Percentiles rank a stretch among this genome's conserved stretches.
These are phyloP conservation scores for Rhinoderma darwinii DNA, from an alignment of 2,113 vertebrate genomes.

Conservation along the genomic window DNA sequence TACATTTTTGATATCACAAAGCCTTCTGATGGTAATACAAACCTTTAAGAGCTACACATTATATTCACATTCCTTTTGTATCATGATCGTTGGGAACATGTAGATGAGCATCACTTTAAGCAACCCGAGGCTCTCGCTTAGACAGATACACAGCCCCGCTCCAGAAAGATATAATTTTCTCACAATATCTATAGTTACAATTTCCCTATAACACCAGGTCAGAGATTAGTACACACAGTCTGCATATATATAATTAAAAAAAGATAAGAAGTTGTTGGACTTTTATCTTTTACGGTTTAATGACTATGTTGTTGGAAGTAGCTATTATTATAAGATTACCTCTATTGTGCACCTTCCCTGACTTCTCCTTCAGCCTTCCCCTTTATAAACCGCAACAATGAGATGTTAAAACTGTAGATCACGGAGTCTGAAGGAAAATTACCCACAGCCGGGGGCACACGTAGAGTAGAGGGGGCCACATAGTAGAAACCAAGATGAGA, in stretches of 20 bases:
- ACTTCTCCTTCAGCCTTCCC: background rate
- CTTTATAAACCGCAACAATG: background rate
- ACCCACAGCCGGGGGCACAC: background rate
- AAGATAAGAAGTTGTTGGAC: conserved; percentile 20
- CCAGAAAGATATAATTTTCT: conserved; percentile 24
- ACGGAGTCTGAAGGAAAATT: background rate
- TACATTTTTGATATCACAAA: background rate
- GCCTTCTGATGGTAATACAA: too few species aligned
- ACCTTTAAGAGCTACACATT: background rate
- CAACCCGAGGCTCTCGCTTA: background rate
- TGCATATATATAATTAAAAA: conserved; percentile 41
- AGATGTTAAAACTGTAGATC: background rate
- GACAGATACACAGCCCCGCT: conserved; percentile 9
- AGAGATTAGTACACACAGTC: conserved; percentile 20
- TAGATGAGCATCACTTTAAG: background rate
- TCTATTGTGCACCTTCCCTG: background rate
- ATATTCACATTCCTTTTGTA: background rate
- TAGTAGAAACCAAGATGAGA: background rate
- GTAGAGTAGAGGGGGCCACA: background rate
- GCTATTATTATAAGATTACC: conserved; percentile 43
- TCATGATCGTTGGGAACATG: background rate
- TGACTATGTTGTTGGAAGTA: conserved; percentile 3
- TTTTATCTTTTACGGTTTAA: conserved; percentile 28
- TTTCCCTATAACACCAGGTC: conserved; percentile 19
- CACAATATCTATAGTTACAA: conserved; percentile 5